A percentile compares a stretch with the other conserved stretches of the same genome.
These are phyloP conservation scores for Agonum fuliginosum DNA, from an alignment of 2,888 invertebrate genomes.

Conservation along the genomic window DNA sequence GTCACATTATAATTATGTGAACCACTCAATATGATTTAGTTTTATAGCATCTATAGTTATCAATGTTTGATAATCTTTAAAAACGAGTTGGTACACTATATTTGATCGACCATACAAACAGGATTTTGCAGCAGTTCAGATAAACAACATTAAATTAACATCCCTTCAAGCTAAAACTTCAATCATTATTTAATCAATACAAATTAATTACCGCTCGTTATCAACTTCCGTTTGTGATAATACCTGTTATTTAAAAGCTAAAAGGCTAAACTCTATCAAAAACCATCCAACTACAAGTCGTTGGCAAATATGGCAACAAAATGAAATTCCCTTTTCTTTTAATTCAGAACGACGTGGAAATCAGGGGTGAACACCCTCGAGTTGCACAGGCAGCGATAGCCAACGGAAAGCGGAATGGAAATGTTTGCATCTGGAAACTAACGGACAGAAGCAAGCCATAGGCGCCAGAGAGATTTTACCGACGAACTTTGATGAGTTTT, in stretches of 20 bases:
- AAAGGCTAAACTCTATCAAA: constrained; percentile 29
- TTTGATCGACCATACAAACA: too few species aligned
- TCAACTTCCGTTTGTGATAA: constrained; percentile 10
- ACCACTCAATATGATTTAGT: too few species aligned
- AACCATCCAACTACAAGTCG: constrained; percentile 2
- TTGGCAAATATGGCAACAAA: constrained; percentile 1
- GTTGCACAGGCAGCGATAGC: neutral
- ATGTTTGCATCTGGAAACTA: constrained; percentile 46
- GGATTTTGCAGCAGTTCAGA: too few species aligned
- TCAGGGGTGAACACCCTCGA: constrained; percentile 41
- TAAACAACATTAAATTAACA: too few species aligned
- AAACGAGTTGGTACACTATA: too few species aligned
- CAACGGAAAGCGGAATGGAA: constrained; percentile 10
- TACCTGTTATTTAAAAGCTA: neutral
- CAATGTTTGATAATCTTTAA: too few species aligned
- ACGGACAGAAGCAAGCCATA: neutral
- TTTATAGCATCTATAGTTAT: too few species aligned
- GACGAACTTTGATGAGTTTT: constrained; percentile 20
- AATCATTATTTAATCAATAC: neutral
- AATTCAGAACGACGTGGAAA: constrained; percentile 41
- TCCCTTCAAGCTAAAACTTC: too few species aligned
- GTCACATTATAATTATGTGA: too few species aligned
- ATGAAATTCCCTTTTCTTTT: constrained; percentile 48
- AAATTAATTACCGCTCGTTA: constrained; percentile 28
- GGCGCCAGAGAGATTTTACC: constrained; percentile 7